A percentile compares a stretch with the other conserved stretches of the same genome.
Conservation (phyloP, 2,113 vertebrate genomes). For the Syrrhaptes paradoxus region DNA sequence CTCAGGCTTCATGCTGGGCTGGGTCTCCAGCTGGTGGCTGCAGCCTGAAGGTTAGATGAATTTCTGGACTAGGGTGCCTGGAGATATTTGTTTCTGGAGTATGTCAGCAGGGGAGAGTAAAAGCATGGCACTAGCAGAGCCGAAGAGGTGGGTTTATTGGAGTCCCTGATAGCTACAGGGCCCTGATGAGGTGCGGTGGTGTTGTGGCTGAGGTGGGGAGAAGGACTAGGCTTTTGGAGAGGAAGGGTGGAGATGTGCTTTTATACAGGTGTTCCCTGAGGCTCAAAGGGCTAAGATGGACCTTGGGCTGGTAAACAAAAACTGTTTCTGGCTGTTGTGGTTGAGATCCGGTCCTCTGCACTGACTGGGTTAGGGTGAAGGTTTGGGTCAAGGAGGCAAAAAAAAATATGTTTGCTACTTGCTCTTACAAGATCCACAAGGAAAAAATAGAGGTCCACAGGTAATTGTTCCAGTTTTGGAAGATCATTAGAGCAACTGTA, state of each 20-base stretch:
- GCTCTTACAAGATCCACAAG: not conserved
- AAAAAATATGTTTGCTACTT: not conserved
- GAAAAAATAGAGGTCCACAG: not conserved
- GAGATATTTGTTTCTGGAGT: not conserved
- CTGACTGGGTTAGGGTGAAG: not conserved
- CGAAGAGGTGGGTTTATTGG: not conserved
- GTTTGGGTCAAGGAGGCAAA: not conserved
- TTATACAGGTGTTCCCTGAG: not conserved
- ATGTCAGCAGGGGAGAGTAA: not conserved
- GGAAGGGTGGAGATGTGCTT: not conserved
- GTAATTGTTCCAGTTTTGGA: not conserved
- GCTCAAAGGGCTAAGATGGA: not conserved
- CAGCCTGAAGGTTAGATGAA: not conserved
- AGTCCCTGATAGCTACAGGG: not conserved
- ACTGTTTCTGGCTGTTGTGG: not conserved
- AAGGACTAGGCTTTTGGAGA: not conserved
- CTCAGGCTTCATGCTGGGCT: not conserved
- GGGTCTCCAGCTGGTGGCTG: not conserved
- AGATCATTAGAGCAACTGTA: not conserved
- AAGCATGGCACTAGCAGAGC: not conserved
- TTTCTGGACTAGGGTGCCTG: not conserved
- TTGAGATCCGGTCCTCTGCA: not conserved
- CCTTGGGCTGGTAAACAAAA: not conserved
- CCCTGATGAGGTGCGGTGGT: not conserved
- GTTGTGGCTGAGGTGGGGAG: fast-evolving